phyloP scores from a whole-genome alignment of 2,113 vertebrate genomes.

The Muntiacus reevesi region DNA sequence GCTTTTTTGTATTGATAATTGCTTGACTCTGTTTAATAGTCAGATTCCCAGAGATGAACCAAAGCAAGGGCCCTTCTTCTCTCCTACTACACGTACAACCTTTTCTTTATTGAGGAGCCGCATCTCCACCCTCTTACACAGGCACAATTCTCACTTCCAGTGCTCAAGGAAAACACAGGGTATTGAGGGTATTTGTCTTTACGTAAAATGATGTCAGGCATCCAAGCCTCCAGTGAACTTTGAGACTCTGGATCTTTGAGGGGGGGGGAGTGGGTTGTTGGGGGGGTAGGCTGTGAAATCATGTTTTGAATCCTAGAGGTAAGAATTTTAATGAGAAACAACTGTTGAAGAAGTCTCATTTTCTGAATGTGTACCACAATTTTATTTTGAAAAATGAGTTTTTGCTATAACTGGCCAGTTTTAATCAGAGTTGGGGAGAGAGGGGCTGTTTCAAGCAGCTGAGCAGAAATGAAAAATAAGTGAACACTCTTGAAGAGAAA shows the following conservation, averaged over 20 bases:
- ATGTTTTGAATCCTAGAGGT: constrained; percentile 62
- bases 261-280: too few relatives aligned
- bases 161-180: neutral
- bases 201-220: constrained; percentile 35
- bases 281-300: neutral
- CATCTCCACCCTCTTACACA: neutral
- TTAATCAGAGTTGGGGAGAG: neutral
- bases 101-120: neutral
- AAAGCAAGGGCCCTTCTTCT: neutral
- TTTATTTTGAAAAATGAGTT: constrained; percentile 43
- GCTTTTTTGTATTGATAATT: neutral
- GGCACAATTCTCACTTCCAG: neutral
- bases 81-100: neutral
- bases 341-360: constrained; percentile 53
- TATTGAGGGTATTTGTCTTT: constrained; percentile 36
- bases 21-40: neutral
- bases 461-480: constrained; percentile 35
- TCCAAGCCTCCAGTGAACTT: constrained; percentile 28
- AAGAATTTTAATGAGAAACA: constrained; percentile 70
- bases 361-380: constrained; percentile 43
- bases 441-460: neutral
- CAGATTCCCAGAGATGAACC: neutral
- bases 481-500: constrained; percentile 25
- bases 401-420: constrained; percentile 6
- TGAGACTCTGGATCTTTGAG: neutral